phyloP scores from a whole-genome alignment of 2,797 vertebrate genomes.

The Setipinna tenuifilis region DNA sequence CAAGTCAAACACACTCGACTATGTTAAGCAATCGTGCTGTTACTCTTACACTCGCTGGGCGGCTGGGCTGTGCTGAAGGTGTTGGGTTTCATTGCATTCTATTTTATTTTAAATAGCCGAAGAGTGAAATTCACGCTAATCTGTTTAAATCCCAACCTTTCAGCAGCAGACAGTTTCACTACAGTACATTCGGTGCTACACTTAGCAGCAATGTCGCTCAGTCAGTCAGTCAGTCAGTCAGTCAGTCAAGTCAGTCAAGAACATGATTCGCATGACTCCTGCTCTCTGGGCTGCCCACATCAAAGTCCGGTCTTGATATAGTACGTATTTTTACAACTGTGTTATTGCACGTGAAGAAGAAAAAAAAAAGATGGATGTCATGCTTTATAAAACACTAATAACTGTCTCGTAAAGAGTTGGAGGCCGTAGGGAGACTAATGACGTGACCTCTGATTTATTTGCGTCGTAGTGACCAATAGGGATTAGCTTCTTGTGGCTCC shows the following conservation, averaged over 20 bases:
- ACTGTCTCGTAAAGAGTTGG: background rate
- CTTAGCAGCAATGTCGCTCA: background rate
- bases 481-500: background rate
- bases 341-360: background rate
- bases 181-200: background rate
- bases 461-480: background rate
- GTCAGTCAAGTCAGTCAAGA: too few species aligned
- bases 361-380: background rate
- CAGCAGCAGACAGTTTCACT: background rate
- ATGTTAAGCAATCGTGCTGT: too few species aligned
- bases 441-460: background rate
- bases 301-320: background rate
- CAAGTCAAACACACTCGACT: too few species aligned
- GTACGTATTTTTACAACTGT: background rate
- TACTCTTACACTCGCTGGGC: too few species aligned
- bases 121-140: background rate
- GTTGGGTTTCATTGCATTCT: background rate
- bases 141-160: background rate
- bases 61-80: background rate
- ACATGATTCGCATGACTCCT: background rate
- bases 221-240: background rate
- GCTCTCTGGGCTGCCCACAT: background rate
- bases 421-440: background rate
- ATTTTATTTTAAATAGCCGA: background rate
- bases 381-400: conserved; percentile 8